Conservation (phyloP, 2,888 invertebrate genomes). For the Tiphia femorata region DNA sequence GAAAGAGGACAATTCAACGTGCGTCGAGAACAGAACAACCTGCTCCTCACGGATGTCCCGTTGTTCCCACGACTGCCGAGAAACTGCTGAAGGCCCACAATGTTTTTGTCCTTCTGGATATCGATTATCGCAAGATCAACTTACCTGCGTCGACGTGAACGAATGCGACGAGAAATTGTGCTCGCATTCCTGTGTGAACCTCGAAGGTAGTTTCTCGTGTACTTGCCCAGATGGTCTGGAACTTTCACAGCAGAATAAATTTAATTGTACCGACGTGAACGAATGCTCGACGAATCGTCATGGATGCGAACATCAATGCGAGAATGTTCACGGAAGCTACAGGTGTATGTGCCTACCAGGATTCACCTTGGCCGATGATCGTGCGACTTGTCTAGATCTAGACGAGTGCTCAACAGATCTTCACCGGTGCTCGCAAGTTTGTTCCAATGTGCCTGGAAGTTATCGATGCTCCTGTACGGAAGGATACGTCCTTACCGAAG, state of each 20-base stretch:
- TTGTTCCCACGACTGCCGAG: conserved; percentile 57
- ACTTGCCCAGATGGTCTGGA: conserved; percentile 68
- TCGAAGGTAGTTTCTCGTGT: conserved; percentile 70
- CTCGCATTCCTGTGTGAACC: conserved; percentile 71
- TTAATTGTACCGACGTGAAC: conserved; percentile 52
- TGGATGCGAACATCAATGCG: conserved; percentile 67
- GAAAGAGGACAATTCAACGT: conserved; percentile 47
- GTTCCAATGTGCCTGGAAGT: conserved; percentile 50
- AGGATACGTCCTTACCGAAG: conserved; percentile 54
- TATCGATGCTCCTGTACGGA: conserved; percentile 70
- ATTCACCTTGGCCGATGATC: conserved; percentile 64
- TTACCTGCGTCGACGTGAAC: conserved; percentile 70
- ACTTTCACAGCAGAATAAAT: conserved; percentile 34
- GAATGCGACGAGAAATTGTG: conserved; percentile 72
- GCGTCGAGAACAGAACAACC: conserved; percentile 44
- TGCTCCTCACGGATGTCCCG: conserved; percentile 36
- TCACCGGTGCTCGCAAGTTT: conserved; percentile 64
- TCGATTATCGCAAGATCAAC: conserved; percentile 61
- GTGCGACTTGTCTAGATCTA: conserved; percentile 57
- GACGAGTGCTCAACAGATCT: conserved; percentile 59
- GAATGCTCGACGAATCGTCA: conserved; percentile 37
- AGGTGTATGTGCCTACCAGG: conserved; percentile 71
- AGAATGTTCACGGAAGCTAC: conserved; percentile 71
- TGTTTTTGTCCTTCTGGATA: conserved; percentile 74
- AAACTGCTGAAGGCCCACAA: conserved; percentile 47